These are phyloP conservation scores for Ochropleura leucogaster DNA, from an alignment of 2,888 invertebrate species.

Conservation along the genomic window DNA sequence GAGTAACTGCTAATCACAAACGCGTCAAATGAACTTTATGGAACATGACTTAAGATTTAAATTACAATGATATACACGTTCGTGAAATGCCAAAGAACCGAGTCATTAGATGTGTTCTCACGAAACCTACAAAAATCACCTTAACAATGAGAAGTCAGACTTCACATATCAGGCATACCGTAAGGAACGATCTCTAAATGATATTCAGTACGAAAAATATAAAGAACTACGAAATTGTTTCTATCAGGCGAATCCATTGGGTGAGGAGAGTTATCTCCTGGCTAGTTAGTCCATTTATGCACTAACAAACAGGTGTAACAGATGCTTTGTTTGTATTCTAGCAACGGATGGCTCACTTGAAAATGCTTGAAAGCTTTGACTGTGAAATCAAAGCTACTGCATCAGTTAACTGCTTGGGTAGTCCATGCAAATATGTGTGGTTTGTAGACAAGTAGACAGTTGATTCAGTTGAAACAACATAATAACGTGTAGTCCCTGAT, in stretches of 20 bases:
- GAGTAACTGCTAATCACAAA: slow-evolving; percentile 1
- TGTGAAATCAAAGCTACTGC: slow-evolving; percentile 21
- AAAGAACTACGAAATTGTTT: neutral
- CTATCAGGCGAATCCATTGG: neutral
- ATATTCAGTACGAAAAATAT: neutral
- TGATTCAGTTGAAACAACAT: neutral
- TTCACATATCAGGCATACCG: neutral
- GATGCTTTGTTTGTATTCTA: neutral
- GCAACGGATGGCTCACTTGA: slow-evolving; percentile 1
- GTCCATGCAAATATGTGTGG: neutral
- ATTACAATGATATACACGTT: neutral
- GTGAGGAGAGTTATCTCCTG: neutral
- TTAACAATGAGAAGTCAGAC: neutral
- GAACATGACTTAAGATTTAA: neutral
- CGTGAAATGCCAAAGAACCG: neutral
- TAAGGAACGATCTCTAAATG: neutral
- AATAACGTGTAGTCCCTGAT: no score
- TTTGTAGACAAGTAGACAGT: neutral
- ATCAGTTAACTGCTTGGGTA: slow-evolving; percentile 7
- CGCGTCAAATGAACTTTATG: neutral
- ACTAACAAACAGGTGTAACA: no score
- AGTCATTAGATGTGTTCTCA: neutral
- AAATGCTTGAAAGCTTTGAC: slow-evolving; percentile 17
- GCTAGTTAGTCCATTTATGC: no score
- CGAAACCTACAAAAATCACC: neutral